Evolutionary conservation across 2,113 vertebrate species (phyloP).

Genomic region (Gymnarchus niloticus): DNA sequence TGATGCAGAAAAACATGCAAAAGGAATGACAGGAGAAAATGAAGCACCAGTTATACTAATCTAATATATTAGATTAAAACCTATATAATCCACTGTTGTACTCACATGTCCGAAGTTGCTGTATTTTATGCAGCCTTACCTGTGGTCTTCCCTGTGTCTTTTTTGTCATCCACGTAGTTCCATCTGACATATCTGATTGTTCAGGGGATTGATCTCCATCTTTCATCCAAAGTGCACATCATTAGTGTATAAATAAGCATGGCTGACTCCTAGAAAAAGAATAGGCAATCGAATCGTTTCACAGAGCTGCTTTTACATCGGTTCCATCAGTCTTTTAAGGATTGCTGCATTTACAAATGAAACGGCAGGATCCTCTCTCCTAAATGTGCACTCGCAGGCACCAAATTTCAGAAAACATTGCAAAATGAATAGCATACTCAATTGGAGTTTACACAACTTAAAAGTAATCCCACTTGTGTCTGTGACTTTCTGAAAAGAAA

Average conservation of each 20-base stretch:
- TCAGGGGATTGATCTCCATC: not conserved
- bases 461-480: constrained; percentile 60
- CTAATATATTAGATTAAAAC: not conserved
- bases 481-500: constrained; percentile 56
- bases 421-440: constrained; percentile 44
- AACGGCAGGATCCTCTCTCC: constrained; percentile 48
- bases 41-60: not conserved
- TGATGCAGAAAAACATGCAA: not conserved
- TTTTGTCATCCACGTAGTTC: not conserved
- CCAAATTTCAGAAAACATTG: constrained; percentile 34
- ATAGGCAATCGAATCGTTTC: constrained; percentile 36
- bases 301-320: not conserved
- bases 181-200: not conserved
- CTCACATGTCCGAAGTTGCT: not conserved
- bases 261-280: constrained; percentile 19
- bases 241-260: constrained; percentile 15
- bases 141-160: not conserved
- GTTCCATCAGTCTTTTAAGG: constrained; percentile 31
- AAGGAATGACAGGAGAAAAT: not conserved
- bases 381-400: constrained; percentile 50
- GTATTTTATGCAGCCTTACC: not conserved
- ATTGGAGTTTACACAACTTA: constrained; percentile 49
- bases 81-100: not conserved
- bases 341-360: constrained; percentile 49
- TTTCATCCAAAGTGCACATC: not conserved